phyloP scores from a whole-genome alignment of 35 echinoderm and acorn worm species.

The Amphiura filiformis region DNA sequence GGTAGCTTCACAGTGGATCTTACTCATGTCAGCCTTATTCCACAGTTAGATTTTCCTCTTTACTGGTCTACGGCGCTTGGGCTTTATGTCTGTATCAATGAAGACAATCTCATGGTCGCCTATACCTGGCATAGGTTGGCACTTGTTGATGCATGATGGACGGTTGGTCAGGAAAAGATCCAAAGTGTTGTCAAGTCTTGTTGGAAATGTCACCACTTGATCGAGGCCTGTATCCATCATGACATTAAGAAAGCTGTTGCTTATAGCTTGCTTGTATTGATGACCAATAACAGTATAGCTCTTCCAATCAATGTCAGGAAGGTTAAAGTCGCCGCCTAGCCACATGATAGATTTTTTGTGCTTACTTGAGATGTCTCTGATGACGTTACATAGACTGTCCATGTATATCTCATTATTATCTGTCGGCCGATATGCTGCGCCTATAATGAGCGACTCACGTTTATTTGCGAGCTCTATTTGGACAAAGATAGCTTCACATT shows the following conservation, averaged over 20 bases:
- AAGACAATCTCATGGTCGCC: conserved; percentile 39
- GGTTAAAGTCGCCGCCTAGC: too few relatives aligned
- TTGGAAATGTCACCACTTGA: too few relatives aligned
- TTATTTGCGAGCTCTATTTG: not conserved
- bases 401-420: not conserved
- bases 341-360: too few relatives aligned
- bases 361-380: too few relatives aligned
- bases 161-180: conserved; percentile 44
- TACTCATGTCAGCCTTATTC: conserved; percentile 35
- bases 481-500: not conserved
- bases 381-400: conserved; percentile 20
- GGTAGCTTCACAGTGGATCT: not conserved
- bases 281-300: not conserved
- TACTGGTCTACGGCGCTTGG: conserved; percentile 33
- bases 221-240: too few relatives aligned
- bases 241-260: too few relatives aligned
- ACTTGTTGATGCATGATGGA: conserved; percentile 27
- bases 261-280: not conserved
- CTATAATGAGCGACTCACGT: too few relatives aligned
- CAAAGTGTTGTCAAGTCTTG: too few relatives aligned
- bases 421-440: too few relatives aligned
- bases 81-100: conserved; percentile 27
- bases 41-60: conserved; percentile 31
- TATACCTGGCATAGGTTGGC: conserved; percentile 32
- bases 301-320: conserved; percentile 15